Evolutionary conservation across 2,888 invertebrate genomes (phyloP).

Genomic region (Polymixis flavicincta): DNA sequence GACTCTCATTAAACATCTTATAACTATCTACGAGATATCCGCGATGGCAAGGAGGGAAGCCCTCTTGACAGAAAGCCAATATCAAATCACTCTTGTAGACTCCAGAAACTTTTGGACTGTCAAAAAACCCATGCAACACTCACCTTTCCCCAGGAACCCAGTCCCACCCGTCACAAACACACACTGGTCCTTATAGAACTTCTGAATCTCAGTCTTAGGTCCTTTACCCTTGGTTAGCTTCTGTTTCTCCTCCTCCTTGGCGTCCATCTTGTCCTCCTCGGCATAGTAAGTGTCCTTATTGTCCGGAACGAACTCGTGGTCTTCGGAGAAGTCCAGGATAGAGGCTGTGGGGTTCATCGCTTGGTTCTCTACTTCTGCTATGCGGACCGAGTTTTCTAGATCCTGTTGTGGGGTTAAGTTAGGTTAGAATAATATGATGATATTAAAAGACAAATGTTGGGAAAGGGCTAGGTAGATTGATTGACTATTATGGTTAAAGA

Average conservation of each 20-base stretch:
- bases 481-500: background rate
- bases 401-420: conserved; percentile 72
- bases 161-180: conserved; percentile 88
- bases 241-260: conserved; percentile 86
- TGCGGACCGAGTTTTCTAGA: conserved; percentile 81
- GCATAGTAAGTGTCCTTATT: conserved; percentile 87
- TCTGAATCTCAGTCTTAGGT: conserved; percentile 80
- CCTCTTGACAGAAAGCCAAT: background rate
- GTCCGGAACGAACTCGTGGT: conserved; percentile 89
- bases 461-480: no score
- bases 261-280: conserved; percentile 85
- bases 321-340: conserved; percentile 88
- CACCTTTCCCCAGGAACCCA: conserved; percentile 89
- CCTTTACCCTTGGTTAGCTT: conserved; percentile 86
- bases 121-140: conserved; percentile 71
- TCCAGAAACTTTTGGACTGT: conserved; percentile 37
- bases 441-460: background rate
- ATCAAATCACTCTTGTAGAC: background rate
- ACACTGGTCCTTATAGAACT: conserved; percentile 85
- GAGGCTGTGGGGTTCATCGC: conserved; percentile 85
- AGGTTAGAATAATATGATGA: background rate
- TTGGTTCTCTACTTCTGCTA: conserved; percentile 81
- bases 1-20: background rate
- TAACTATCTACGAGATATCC: no score
- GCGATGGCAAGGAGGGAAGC: background rate